Evolutionary conservation across 2,888 invertebrate species (phyloP).

Genomic region (Meliscaeva auricollis): DNA sequence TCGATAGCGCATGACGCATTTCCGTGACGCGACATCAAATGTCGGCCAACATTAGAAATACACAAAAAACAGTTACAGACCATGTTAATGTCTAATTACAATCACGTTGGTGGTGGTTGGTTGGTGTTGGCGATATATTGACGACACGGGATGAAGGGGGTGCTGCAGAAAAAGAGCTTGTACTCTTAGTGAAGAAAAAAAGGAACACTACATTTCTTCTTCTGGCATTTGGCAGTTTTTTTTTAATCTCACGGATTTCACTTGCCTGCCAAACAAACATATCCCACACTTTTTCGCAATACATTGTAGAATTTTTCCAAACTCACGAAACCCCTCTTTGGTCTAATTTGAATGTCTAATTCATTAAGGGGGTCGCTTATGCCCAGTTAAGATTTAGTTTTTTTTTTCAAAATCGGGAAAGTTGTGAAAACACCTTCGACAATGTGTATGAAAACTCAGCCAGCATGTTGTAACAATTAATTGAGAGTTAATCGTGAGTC

Average conservation of each 20-base stretch:
- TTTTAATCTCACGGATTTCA: constrained; percentile 56
- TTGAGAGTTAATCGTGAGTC: constrained; percentile 71
- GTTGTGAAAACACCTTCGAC: constrained; percentile 41
- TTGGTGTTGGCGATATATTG: too few relatives aligned
- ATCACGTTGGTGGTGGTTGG: constrained; percentile 55
- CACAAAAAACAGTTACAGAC: constrained; percentile 30
- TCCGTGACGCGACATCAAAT: constrained; percentile 73
- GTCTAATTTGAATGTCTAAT: constrained; percentile 55
- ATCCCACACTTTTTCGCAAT: constrained; percentile 37
- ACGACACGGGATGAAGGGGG: not conserved
- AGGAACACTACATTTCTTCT: constrained; percentile 34
- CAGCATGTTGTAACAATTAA: constrained; percentile 70
- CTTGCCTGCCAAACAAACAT: constrained; percentile 36
- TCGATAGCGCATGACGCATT: constrained; percentile 68
- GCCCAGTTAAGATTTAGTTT: not conserved
- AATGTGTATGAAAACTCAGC: constrained; percentile 32
- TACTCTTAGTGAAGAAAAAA: not conserved
- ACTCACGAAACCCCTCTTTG: constrained; percentile 49
- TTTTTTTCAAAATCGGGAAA: constrained; percentile 11
- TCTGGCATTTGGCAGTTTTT: not conserved
- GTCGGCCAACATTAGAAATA: constrained; percentile 47
- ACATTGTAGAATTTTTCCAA: constrained; percentile 30
- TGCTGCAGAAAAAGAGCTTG: too few relatives aligned
- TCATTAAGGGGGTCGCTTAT: not conserved
- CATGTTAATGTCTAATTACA: constrained; percentile 70